phyloP scores from a whole-genome alignment of 37 sponge, comb jelly and placozoan species.

The Lycopodina hypogea region DNA sequence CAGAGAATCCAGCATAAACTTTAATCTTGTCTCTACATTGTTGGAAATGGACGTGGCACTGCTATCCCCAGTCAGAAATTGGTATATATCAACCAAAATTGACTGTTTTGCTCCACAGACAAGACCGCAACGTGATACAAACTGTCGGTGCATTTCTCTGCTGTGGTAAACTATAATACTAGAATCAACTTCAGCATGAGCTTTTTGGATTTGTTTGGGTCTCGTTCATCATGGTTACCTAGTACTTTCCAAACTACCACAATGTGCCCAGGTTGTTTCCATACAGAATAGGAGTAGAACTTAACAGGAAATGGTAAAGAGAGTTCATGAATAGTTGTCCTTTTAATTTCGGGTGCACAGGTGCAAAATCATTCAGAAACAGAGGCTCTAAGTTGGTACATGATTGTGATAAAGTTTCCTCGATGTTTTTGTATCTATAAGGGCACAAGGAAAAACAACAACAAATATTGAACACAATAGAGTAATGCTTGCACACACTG shows the following conservation, averaged over 20 bases:
- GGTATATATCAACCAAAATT: background rate
- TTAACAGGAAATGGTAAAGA: background rate
- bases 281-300: constrained; percentile 1
- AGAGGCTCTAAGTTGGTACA: background rate
- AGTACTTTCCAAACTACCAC: background rate
- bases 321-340: background rate
- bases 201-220: constrained; percentile 1
- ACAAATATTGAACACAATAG: too few species aligned
- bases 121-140: background rate
- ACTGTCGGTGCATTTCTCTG: background rate
- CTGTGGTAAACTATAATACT: background rate
- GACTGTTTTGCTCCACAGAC: background rate
- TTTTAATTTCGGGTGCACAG: background rate
- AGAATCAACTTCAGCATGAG: background rate
- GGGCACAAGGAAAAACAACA: background rate
- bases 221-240: background rate
- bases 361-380: constrained; percentile 17
- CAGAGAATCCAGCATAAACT: constrained; percentile 1
- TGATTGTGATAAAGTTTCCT: background rate
- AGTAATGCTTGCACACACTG: too few species aligned
- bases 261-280: constrained; percentile 7
- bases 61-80: constrained; percentile 3
- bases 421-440: background rate
- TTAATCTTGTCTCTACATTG: background rate
- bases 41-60: background rate